A percentile compares a stretch with the other conserved stretches of the same genome.
Conservation (phyloP, 2,797 vertebrate genomes). For the Acrocephalus scirpaceus region DNA sequence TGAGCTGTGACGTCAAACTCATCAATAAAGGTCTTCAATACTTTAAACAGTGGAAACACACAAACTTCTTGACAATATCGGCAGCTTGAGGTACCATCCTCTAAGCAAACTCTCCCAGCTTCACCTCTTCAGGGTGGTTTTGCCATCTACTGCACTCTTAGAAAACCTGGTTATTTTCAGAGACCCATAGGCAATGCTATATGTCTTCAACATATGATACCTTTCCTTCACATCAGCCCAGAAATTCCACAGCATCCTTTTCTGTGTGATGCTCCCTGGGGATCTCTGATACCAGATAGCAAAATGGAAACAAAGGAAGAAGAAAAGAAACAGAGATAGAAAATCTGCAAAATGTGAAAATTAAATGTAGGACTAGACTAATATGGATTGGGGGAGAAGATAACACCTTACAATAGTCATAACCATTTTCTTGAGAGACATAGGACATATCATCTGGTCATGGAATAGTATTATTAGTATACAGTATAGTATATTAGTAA, state of each 20-base stretch:
- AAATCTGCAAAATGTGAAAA: neutral
- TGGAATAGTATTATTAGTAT: no score
- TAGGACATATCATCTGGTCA: neutral
- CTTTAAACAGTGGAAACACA: neutral
- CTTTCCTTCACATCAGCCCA: neutral
- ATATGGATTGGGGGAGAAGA: neutral
- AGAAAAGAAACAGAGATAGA: neutral
- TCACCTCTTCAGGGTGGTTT: neutral
- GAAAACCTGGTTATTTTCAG: neutral
- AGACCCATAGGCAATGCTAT: accelerated
- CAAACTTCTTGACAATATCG: neutral
- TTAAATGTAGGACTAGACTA: neutral
- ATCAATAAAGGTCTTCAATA: neutral
- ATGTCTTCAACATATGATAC: neutral
- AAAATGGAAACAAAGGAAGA: neutral
- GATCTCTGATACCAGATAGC: neutral
- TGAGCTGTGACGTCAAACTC: neutral
- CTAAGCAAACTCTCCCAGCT: neutral
- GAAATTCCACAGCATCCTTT: neutral
- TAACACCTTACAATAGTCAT: neutral
- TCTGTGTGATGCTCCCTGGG: neutral
- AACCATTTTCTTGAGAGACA: neutral
- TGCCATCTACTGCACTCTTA: neutral
- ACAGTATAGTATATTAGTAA: no score
- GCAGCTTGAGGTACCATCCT: neutral